Evolutionary conservation across 2,797 vertebrate species (phyloP).

Genomic region (Ibycter americanus): DNA sequence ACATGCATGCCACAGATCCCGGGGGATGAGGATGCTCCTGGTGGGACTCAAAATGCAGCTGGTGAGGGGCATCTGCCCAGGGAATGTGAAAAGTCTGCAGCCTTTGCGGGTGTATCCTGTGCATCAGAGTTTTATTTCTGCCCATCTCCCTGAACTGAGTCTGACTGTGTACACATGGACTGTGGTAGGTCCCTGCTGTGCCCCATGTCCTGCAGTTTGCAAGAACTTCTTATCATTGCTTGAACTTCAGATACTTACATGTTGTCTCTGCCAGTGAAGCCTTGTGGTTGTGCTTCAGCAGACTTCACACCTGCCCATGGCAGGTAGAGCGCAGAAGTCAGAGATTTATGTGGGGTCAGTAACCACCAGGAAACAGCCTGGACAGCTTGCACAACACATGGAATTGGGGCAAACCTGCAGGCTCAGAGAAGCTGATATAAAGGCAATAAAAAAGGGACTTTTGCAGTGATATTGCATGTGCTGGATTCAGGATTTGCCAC

Average conservation of each 20-base stretch:
- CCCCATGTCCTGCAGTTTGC: not conserved
- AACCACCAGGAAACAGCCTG: not conserved
- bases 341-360: accelerated
- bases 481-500: not conserved
- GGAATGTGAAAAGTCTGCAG: not conserved
- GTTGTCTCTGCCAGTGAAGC: not conserved
- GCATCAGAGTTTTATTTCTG: not conserved
- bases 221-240: not conserved
- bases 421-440: not conserved
- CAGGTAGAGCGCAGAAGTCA: not conserved
- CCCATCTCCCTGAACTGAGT: not conserved
- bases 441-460: not conserved
- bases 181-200: not conserved
- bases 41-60: not conserved
- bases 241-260: not conserved
- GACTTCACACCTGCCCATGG: not conserved
- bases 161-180: not conserved
- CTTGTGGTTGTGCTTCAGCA: not conserved
- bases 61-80: not conserved
- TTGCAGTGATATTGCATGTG: not conserved
- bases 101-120: not conserved
- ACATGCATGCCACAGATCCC: not conserved
- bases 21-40: not conserved
- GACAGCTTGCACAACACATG: not conserved
- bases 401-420: not conserved